These are phyloP conservation scores for Thereva nobilitata DNA, from an alignment of 2,888 invertebrate genomes.

Conservation along the genomic window DNA sequence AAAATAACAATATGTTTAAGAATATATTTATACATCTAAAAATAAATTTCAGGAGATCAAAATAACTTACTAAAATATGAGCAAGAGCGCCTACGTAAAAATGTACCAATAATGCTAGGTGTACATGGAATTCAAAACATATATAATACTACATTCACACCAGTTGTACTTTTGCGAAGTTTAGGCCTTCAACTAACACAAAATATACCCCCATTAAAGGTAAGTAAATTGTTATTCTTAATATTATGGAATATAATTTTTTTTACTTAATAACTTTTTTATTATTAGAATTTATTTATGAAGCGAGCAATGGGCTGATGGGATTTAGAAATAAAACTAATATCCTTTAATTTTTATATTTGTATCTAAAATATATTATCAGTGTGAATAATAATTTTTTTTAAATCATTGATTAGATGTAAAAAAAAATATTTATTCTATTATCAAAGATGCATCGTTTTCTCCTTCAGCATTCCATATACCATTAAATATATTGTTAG, in stretches of 20 bases:
- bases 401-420: too few species aligned
- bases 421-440: too few species aligned
- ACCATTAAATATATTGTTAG: too few species aligned
- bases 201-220: constrained; percentile 76
- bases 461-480: too few species aligned
- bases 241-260: background rate
- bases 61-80: constrained; percentile 81
- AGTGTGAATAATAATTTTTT: too few species aligned
- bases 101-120: constrained; percentile 85
- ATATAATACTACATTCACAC: constrained; percentile 74
- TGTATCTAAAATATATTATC: too few species aligned
- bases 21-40: background rate
- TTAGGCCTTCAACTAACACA: constrained; percentile 81
- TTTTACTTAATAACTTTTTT: constrained; percentile 11
- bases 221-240: constrained; percentile 59
- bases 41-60: constrained; percentile 63
- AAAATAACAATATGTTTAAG: background rate
- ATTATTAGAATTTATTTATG: constrained; percentile 41
- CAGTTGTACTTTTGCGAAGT: constrained; percentile 78
- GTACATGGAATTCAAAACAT: constrained; percentile 86
- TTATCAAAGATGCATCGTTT: too few species aligned
- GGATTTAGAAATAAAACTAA: too few species aligned
- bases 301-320: constrained; percentile 37
- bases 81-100: constrained; percentile 78
- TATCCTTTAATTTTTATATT: too few species aligned